These are phyloP conservation scores for Ataeniobius toweri DNA, from an alignment of 2,797 vertebrate genomes.

Conservation along the genomic window DNA sequence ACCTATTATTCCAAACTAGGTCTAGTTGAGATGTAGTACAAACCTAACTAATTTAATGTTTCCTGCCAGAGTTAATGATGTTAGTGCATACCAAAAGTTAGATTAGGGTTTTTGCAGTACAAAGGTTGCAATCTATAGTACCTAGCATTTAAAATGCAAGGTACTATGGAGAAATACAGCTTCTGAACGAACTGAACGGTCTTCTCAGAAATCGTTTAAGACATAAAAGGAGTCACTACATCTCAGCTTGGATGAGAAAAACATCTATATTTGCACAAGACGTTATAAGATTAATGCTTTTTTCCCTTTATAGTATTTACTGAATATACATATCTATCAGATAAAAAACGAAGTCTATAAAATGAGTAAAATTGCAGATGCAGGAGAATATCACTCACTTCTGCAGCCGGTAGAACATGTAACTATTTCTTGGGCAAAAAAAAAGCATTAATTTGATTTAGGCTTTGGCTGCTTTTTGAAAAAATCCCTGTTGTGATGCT, in stretches of 20 bases:
- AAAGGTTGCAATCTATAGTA: neutral
- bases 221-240: neutral
- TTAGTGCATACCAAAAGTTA: neutral
- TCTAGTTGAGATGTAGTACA: neutral
- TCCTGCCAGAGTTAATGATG: neutral
- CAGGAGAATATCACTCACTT: constrained; percentile 54
- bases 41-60: neutral
- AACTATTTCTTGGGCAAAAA: constrained; percentile 59
- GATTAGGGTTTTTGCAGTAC: neutral
- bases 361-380: constrained; percentile 33
- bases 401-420: constrained; percentile 42
- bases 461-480: constrained; percentile 53
- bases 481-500: constrained; percentile 52
- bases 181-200: neutral
- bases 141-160: neutral
- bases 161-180: neutral
- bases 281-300: constrained; percentile 10
- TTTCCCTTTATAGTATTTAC: constrained; percentile 17
- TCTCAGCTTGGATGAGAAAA: constrained; percentile 11
- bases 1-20: neutral
- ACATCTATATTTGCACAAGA: constrained; percentile 8
- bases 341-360: constrained; percentile 48
- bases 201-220: neutral
- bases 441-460: constrained; percentile 56
- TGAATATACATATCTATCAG: constrained; percentile 38